These are phyloP conservation scores for Xenopus laevis DNA, from an alignment of 2,113 vertebrate species.

Conservation along the genomic window DNA sequence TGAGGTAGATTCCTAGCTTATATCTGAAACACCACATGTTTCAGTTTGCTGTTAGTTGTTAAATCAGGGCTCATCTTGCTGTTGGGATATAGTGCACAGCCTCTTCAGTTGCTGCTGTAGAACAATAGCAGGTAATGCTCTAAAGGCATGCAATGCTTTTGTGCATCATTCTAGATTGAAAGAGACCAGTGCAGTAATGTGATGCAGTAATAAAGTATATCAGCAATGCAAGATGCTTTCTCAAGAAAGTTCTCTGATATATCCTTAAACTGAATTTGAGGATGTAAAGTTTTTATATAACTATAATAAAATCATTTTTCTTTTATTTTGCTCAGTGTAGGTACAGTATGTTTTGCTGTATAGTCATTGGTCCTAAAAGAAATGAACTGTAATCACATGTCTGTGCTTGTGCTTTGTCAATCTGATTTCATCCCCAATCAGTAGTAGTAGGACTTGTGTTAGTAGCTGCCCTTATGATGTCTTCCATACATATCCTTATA, in stretches of 20 bases:
- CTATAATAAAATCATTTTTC: no score
- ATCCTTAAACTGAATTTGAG: no score
- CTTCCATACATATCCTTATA: not conserved
- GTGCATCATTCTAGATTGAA: not conserved
- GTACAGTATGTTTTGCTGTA: no score
- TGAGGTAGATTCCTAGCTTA: conserved; percentile 89
- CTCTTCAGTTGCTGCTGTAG: conserved; percentile 17
- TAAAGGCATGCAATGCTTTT: not conserved
- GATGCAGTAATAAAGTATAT: no score
- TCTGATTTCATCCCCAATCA: not conserved
- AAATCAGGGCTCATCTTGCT: conserved; percentile 47
- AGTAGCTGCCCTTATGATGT: conserved; percentile 31
- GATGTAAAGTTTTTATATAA: no score
- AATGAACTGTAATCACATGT: not conserved
- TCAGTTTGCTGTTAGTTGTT: conserved; percentile 48
- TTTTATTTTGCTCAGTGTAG: no score
- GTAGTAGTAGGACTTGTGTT: conserved; percentile 29
- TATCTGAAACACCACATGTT: conserved; percentile 56
- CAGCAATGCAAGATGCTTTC: no score
- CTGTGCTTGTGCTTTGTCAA: conserved; percentile 38
- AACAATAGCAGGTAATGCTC: not conserved
- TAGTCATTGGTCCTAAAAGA: not conserved
- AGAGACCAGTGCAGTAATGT: not conserved
- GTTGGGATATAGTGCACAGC: conserved; percentile 54
- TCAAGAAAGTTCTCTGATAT: no score